Base-by-base conservation (phyloP, 2,888 invertebrate species). In the Hyppa rectilinea region DNA sequence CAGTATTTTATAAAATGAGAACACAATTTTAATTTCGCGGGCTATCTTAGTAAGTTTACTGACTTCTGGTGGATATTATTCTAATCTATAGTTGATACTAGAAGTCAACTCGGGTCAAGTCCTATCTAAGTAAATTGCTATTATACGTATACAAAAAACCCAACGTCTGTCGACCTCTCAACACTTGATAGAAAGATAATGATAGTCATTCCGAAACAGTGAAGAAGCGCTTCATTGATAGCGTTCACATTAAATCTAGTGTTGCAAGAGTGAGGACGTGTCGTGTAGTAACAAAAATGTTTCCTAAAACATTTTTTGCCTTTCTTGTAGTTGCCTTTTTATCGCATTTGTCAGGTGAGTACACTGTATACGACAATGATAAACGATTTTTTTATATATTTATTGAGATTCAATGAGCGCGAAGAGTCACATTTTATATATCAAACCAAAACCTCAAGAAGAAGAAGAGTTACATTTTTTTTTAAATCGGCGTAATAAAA, bases 291-390 rank as follows among this genome's bases (percentile, higher is more conserved):
- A 31, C 34, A 68, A 69, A 2, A 60, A 75, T 81, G 76, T 69
- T 29, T 60, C 64, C 63, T 4, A 72, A 74, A 62, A 61, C 23
- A 47, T 62, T 75, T 0, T 65, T 76, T 17, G n/a, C 66, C 0
- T 50, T 74, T 38, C 14, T 78, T 63, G 9, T 71, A 26, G 56
- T 84, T 55, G 61, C 5, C 31, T 26, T 63, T 43, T 23, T 45
- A 31, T 38, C 36, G 31, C n/a, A 49, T 60, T 61, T 45, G 9
- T 52, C 82, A 53, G 3, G 82, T 82, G 40, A 82, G 82, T 82
- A 64, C 12, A 47, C 9, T 26, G 82, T 82, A 64, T 7, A 47
- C 9, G n/a, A n/a, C 23, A 34, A 14, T 29, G n/a, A 2, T 50
- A 26, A 26, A 26, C 14, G 2, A 31, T n/a, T 26, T 2, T n/a